These are phyloP conservation scores for Plecturocebus donacophilus DNA, from an alignment of 2,113 vertebrate species.

Conservation along the genomic window DNA sequence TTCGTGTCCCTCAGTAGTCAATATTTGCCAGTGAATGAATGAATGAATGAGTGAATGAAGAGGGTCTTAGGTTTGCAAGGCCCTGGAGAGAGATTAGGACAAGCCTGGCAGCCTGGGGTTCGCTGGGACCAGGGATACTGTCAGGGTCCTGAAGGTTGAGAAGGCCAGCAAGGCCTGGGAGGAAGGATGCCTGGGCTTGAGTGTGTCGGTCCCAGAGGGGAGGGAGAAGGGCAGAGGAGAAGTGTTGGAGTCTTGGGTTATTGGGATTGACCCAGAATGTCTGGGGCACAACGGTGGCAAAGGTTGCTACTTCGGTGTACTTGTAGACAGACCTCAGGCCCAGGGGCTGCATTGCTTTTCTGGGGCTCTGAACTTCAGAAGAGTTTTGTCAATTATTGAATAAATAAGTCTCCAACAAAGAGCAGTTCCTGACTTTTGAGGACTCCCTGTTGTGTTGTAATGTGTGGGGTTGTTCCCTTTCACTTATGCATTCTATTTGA, in stretches of 20 bases:
- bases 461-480: not conserved
- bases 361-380: not conserved
- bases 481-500: not conserved
- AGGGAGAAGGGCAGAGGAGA: not conserved
- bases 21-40: not conserved
- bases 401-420: not conserved
- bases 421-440: not conserved
- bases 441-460: not conserved
- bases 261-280: not conserved
- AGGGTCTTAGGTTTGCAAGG: not conserved
- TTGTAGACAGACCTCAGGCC: not conserved
- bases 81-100: not conserved
- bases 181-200: not conserved
- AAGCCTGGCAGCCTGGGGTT: not conserved
- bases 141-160: not conserved
- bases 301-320: not conserved
- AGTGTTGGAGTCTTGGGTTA: not conserved
- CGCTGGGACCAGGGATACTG: not conserved
- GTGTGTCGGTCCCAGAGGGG: not conserved
- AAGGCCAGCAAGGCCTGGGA: not conserved
- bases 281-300: not conserved
- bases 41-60: not conserved
- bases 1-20: not conserved
- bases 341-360: not conserved
- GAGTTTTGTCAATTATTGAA: conserved; percentile 1